phyloP scores from a whole-genome alignment of 2,113 vertebrate species.

The Delphinapterus leucas region DNA sequence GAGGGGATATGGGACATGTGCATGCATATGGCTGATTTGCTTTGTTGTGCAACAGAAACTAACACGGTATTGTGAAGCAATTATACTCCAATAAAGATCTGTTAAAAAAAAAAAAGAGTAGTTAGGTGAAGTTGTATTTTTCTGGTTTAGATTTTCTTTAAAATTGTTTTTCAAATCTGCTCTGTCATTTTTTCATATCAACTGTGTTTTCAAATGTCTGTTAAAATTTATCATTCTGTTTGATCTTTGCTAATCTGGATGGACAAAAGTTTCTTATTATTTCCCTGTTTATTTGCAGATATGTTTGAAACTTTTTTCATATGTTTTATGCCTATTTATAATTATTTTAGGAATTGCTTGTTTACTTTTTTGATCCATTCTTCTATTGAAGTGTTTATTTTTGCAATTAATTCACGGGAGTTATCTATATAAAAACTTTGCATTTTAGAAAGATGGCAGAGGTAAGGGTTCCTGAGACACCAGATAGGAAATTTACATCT shows the following conservation, averaged over 20 bases:
- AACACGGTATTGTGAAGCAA: too few species aligned
- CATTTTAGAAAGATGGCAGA: too few species aligned
- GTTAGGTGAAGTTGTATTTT: background rate
- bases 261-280: background rate
- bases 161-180: background rate
- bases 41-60: too few species aligned
- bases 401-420: background rate
- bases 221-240: conserved; percentile 20
- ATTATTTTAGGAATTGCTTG: background rate
- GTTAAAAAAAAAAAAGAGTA: background rate
- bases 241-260: background rate
- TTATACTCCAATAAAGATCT: too few species aligned
- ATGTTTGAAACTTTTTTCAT: background rate
- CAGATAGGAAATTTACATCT: too few species aligned
- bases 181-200: background rate
- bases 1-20: too few species aligned
- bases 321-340: background rate
- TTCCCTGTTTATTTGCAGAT: background rate
- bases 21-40: too few species aligned
- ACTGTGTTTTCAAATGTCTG: background rate
- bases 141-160: background rate
- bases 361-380: background rate
- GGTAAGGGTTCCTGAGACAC: too few species aligned
- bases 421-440: background rate
- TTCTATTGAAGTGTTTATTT: background rate